These are phyloP conservation scores for Chloroclysta siterata DNA, from an alignment of 2,888 invertebrate species.

Conservation along the genomic window DNA sequence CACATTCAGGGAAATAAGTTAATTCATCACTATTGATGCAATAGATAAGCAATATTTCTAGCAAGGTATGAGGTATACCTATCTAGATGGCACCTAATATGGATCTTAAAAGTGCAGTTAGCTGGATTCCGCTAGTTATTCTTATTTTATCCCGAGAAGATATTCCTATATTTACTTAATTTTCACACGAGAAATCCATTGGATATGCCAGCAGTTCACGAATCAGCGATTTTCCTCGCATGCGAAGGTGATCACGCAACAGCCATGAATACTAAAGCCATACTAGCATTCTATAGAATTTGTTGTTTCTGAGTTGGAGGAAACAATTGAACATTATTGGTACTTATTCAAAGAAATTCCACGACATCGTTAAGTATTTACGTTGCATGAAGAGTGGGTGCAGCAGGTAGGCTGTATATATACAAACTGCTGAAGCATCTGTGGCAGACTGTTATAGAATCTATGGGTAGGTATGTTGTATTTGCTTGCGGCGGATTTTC, in stretches of 20 bases:
- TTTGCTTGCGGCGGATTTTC: constrained; percentile 64
- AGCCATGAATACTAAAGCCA: constrained; percentile 16
- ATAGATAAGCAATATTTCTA: background rate
- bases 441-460: constrained; percentile 17
- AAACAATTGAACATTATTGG: constrained; percentile 28
- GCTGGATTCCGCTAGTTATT: background rate
- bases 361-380: constrained; percentile 23
- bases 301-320: constrained; percentile 15
- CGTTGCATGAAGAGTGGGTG: constrained; percentile 22
- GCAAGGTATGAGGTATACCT: too few relatives aligned
- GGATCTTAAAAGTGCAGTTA: too few relatives aligned
- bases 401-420: constrained; percentile 6
- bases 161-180: background rate
- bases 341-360: constrained; percentile 25
- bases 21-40: background rate
- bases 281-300: constrained; percentile 1
- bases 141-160: background rate
- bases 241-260: constrained; percentile 23
- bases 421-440: constrained; percentile 20
- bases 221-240: constrained; percentile 14
- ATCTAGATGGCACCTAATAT: too few relatives aligned
- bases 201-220: constrained; percentile 4
- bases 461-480: constrained; percentile 37
- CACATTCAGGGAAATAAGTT: constrained; percentile 22
- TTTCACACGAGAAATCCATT: background rate